Base-by-base conservation (phyloP, 2,888 invertebrate genomes). In the Eurytoma californica region DNA sequence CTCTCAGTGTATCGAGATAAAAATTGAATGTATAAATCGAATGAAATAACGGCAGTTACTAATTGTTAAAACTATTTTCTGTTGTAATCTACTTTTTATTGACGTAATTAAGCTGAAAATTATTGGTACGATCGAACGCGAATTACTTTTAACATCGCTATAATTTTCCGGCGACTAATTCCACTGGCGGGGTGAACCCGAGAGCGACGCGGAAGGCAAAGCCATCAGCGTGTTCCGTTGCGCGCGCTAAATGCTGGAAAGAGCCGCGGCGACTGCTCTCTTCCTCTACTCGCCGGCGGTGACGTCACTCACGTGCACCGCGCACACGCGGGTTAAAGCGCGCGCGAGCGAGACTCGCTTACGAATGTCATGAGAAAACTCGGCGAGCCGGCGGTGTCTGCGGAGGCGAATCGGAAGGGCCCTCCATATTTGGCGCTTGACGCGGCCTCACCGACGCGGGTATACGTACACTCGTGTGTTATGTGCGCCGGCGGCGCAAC, bases 351-450 rank as follows among this genome's bases (percentile, higher is more conserved):
- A 80, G 80, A 72, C 67, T 68, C 57, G 61, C 61, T 61, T 63
- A 60, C 80, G 28, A 70, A 80, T 77, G 77, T 77, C 80, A 78
- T 80, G 80, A 78, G 78, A 80, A 78, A 78, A 75, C 63, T 69
- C 20, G 49, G n/a, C 14, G 61, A 47, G 70, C 0, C 60, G 39
- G 39, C 30, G 2, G 39, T 1, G 39, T 9, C 39, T 39, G 39
- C 39, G 39, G 53, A 58, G 61, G 61, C 39, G 72, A 67, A 72
- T 79, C 70, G 61, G 63, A 65, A 73, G 69, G 69, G 39, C 65
- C 69, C 16, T 28, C 80, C 77, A 73, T 80, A 80, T 80, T 80
- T 80, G 72, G 80, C 49, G 58, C 72, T 69, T 65, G 49, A 24
- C 39, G 76, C 24, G 39, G 47, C 3, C 14, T 60, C 28, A 13